Evolutionary conservation across 2,888 invertebrate genomes (phyloP).

Genomic region (Troides helena): DNA sequence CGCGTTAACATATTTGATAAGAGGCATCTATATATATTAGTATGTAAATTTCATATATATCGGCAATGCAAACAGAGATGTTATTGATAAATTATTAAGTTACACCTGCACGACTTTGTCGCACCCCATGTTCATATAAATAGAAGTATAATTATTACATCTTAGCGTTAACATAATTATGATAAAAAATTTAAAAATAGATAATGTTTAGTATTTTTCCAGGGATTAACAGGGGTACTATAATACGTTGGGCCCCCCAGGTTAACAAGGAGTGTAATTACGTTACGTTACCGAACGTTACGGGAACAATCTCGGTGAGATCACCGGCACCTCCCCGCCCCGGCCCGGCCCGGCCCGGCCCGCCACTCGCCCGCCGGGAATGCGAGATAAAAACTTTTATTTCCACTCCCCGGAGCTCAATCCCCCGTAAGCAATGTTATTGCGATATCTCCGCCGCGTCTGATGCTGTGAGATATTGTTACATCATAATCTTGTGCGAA

Average conservation of each 20-base stretch:
- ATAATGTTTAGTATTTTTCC: no score
- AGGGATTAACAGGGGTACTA: constrained; percentile 20
- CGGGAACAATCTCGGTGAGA: constrained; percentile 64
- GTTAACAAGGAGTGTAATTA: constrained; percentile 66
- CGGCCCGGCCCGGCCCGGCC: no score
- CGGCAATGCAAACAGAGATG: no score
- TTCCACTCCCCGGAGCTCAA: constrained; percentile 30
- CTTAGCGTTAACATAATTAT: no score
- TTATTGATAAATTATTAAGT: no score
- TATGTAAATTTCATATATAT: no score
- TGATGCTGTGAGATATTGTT: constrained; percentile 6
- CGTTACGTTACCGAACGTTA: constrained; percentile 67
- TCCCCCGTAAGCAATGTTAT: constrained; percentile 18
- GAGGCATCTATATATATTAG: background rate
- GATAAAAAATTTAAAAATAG: no score
- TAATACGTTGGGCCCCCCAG: constrained; percentile 41
- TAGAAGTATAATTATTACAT: no score
- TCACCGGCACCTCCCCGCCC: no score
- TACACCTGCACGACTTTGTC: no score
- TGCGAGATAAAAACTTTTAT: constrained; percentile 37
- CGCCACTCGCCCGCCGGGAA: constrained; percentile 30
- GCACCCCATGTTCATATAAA: no score
- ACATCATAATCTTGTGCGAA: background rate
- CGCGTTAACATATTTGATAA: no score
- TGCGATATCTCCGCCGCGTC: constrained; percentile 5